Base-by-base conservation (phyloP, 1,140 invertebrate genomes). In the Ostrea edulis region DNA sequence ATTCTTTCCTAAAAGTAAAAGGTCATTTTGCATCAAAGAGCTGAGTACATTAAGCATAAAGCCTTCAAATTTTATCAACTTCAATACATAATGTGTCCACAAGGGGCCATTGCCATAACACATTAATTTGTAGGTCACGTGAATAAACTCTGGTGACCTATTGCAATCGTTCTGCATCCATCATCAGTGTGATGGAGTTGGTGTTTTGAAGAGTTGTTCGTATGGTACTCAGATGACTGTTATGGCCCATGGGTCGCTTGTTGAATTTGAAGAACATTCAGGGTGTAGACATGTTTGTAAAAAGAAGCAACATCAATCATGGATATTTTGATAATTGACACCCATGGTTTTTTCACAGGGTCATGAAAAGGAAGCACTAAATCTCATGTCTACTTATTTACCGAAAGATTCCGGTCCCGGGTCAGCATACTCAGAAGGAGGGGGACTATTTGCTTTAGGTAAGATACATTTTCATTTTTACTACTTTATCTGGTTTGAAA, bases 341-440 rank as follows among this genome's bases (percentile, higher is more conserved):
- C 35, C 35, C 1, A 44, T 44, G 5, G 1, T 44, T 44, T 88
- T 62, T 88, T 88, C 68, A 29, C 88, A 95, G 91, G 96, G 96
- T 51, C 96, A 97, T 93, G 96, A 96, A 92, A 96, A 96, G 89
- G 96, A 97, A 87, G 96, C 96, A 25, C 95, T 99, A 62, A 98
- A 98, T 90, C 95, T 99, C 3, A 99, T 99, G 98, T 98, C 99
- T 89, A 98, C 98, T 62, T 99, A 99, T 95, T 96, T 99, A 86
- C 99, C 99, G 0, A 98, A 99, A 94, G 99, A 99, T 93, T 95
- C 94, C 14, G 97, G 97, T 12, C 98, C 98, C 25, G 94, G 94
- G 11, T 98, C 98, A 82, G 98, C 99, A 0, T 99, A 99, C 93
- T 99, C 98, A 7, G 99, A 99, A 96, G 98, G 99, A 86, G 99